phyloP scores from a whole-genome alignment of 2,113 vertebrate species.

The Urocynchramus pylzowi region DNA sequence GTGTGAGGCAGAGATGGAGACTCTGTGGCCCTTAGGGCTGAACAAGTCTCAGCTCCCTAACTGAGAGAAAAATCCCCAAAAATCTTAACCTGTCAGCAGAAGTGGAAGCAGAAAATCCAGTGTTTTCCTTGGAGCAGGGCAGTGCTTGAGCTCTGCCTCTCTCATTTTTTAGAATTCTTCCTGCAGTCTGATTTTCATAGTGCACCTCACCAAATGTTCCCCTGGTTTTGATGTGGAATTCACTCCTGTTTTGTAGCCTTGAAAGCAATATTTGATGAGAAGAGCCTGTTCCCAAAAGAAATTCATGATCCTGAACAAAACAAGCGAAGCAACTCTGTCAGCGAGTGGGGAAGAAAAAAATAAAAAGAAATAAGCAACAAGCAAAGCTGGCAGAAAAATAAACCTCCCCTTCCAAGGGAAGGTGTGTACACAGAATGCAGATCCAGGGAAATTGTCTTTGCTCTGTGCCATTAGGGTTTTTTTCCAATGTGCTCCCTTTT shows the following conservation, averaged over 20 bases:
- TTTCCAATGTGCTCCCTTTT: background rate
- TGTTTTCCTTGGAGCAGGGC: background rate
- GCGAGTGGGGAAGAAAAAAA: conserved; percentile 11
- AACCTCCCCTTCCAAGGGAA: background rate
- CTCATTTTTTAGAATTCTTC: background rate
- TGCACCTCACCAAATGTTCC: background rate
- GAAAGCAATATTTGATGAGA: conserved; percentile 77
- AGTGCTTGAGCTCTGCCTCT: background rate
- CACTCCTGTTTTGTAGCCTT: conserved; percentile 55
- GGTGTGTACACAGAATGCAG: background rate
- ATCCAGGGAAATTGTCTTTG: background rate
- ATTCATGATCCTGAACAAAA: conserved; percentile 68
- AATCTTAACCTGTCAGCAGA: background rate
- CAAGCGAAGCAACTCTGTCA: conserved; percentile 49
- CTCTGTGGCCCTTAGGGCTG: rapidly evolving
- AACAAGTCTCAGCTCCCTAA: background rate
- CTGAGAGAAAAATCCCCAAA: background rate
- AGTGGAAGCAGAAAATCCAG: background rate
- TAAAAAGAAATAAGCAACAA: conserved; percentile 57
- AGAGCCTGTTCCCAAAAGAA: conserved; percentile 77
- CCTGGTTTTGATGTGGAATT: conserved; percentile 52
- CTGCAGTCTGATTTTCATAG: background rate
- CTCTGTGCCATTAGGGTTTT: background rate
- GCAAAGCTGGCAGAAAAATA: conserved; percentile 58
- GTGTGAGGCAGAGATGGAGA: background rate